Percentiles rank a stretch among this genome's conserved stretches.
These are phyloP conservation scores for Coluber constrictor DNA, from an alignment of 2,797 vertebrate species.

Conservation along the genomic window DNA sequence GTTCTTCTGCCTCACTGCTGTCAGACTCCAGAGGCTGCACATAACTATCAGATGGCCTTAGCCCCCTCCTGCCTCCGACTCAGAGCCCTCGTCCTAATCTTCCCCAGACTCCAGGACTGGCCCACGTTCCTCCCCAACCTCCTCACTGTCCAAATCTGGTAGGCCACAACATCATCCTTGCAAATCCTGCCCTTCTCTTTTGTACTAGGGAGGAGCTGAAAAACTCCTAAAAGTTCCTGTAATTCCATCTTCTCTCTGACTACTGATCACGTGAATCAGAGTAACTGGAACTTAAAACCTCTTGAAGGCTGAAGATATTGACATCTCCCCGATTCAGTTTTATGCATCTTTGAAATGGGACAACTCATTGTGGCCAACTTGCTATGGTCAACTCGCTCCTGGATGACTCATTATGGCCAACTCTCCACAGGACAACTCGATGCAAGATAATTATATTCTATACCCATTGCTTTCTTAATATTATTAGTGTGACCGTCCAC, in stretches of 20 bases:
- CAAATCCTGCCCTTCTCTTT: not conserved
- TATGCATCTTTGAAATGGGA: not conserved
- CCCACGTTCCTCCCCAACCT: no score
- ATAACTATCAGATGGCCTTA: no score
- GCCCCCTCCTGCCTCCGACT: no score
- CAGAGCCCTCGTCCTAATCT: no score
- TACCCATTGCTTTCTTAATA: not conserved
- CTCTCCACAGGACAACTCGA: not conserved
- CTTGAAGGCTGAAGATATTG: not conserved
- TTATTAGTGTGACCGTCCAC: not conserved
- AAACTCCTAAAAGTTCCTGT: not conserved
- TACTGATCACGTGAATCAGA: no score
- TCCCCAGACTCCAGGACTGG: no score
- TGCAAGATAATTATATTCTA: not conserved
- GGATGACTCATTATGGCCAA: not conserved
- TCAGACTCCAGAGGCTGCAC: no score
- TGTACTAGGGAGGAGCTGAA: not conserved
- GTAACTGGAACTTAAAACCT: not conserved
- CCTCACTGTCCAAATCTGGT: no score
- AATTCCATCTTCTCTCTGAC: not conserved
- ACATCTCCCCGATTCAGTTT: not conserved
- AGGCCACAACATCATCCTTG: not conserved
- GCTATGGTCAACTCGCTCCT: not conserved
- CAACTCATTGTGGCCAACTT: not conserved
- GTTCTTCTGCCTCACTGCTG: no score